phyloP scores from a whole-genome alignment of 2,888 invertebrate species.

The Trachelus tabidus region DNA sequence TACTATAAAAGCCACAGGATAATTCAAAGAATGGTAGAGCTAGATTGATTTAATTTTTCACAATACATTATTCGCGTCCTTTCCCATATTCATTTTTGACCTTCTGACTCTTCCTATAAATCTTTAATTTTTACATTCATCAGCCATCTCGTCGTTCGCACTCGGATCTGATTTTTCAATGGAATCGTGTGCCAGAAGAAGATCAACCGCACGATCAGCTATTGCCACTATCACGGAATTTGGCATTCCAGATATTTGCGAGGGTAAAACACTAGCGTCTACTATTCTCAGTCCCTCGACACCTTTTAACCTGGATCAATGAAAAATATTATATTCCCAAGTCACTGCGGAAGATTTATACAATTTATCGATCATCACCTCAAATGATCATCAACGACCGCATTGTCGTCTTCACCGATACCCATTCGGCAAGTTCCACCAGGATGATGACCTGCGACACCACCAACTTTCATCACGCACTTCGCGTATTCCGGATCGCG shows the following conservation, averaged over 20 bases:
- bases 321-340: neutral
- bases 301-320: slow-evolving; percentile 72
- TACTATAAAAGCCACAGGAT: neutral
- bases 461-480: slow-evolving; percentile 74
- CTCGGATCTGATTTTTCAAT: neutral
- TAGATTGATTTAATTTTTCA: neutral
- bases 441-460: slow-evolving; percentile 81
- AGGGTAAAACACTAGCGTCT: slow-evolving; percentile 85
- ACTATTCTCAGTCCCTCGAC: slow-evolving; percentile 77
- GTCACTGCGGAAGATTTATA: neutral
- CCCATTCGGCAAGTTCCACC: slow-evolving; percentile 85
- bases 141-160: neutral
- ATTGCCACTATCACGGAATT: slow-evolving; percentile 76
- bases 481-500: slow-evolving; percentile 71
- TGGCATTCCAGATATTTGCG: slow-evolving; percentile 81
- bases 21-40: neutral
- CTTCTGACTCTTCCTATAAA: neutral
- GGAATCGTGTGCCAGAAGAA: slow-evolving; percentile 60
- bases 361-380: slow-evolving; percentile 65
- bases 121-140: neutral
- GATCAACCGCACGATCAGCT: slow-evolving; percentile 74
- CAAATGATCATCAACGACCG: slow-evolving; percentile 77
- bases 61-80: neutral
- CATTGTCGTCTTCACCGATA: slow-evolving; percentile 45
- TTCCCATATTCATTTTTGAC: neutral